Evolutionary conservation across 2,113 vertebrate genomes (phyloP), one percentile per base, ranked within the genome.

Genomic region (Rhynchomys soricoides): DNA sequence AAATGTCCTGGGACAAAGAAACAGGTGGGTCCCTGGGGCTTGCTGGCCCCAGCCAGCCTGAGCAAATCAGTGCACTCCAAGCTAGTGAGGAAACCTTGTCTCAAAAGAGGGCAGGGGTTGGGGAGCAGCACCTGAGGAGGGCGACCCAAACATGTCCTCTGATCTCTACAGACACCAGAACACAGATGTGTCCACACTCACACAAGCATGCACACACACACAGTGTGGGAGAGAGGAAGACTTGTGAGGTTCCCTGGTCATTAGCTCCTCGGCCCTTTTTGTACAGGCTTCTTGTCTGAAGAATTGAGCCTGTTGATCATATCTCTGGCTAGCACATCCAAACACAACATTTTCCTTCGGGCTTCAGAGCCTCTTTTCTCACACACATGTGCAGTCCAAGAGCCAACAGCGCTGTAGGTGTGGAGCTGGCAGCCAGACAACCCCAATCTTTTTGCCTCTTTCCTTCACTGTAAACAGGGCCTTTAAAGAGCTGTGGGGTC

Each of bases 401-500:
- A 97, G 93, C 97, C 96, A 96, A 98, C 97, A 97, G 66, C 95
- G 97, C 96, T 87, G 96, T 94, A 98, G 96, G 97, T 95, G 95
- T 83, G 93, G 97, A 73, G 93, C 89, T 98, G 98, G 98, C 98
- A 66, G 92, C 95, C 95, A 64, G 97, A 98, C 98, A 98, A 95
- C 10, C 78, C 97, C 98, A 98, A 98, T 97, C 95, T 95, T 97
- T 98, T 94, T 98, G 93, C 97, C 98, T 94, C 95, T 98, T 98
- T 96, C 62, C 93, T 97, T 96, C 97, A 96, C 97, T 96, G 96
- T 95, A 98, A 98, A 98, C 81, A 97, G 94, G 94, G 91, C 96
- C 97, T 98, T 98, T 98, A 97, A 99, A 98, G 96, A 97, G 85
- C 74, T 97, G 94, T 90, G 94, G 82, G 50, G 97, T 98, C 97